Evolutionary conservation across 2,888 invertebrate species (phyloP), one percentile per base, ranked within the genome.

Genomic region (Zeuzera pyrina): DNA sequence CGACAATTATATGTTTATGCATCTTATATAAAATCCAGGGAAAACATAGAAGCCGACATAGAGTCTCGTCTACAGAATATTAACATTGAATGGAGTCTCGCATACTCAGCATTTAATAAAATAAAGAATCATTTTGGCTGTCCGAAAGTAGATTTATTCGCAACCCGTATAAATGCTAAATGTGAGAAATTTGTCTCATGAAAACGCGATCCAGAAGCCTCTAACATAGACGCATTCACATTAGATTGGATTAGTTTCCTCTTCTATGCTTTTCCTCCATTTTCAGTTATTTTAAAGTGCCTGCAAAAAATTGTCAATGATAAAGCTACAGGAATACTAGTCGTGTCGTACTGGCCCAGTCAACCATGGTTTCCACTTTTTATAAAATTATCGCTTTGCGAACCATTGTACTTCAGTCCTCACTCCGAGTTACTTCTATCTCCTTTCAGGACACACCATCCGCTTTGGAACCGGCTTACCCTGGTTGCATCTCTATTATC

Each of bases 31-130:
- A 12, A 15, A 15, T 35, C 38, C 2, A 24, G 6, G 5, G 15
- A 29, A 11, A 44, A 44, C 21, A 14, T 30, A 5, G 24, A 11
- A 3, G 43, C 43, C 1, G 45, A 43, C 21, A 12, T 4, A 3
- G 34, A 38, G 16, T 45, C 45, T 8, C 25, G 45, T 2, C 12
- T 21, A 29, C 12, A 13, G 16, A 28, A 34, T 15, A 19, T 29
- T 19, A 35, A 34, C 14, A 35, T 33, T 19, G 41, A 48, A 14
- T 44, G 43, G 42, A 34, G 34, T 22, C 27, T 44, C 11, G 13
- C 25, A 2, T 11, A 27, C 15, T 8, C 19, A 8, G 27, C 24
- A 8, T 36, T 27, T 26, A 15, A 14, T 11, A 16, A 21, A 14
- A 36, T 36, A 11, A 12, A 12, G 12, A 6, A 30, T 12, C n/a